phyloP scores from a whole-genome alignment of 2,888 invertebrate genomes.

The Dasysyrphus albostriatus region DNA sequence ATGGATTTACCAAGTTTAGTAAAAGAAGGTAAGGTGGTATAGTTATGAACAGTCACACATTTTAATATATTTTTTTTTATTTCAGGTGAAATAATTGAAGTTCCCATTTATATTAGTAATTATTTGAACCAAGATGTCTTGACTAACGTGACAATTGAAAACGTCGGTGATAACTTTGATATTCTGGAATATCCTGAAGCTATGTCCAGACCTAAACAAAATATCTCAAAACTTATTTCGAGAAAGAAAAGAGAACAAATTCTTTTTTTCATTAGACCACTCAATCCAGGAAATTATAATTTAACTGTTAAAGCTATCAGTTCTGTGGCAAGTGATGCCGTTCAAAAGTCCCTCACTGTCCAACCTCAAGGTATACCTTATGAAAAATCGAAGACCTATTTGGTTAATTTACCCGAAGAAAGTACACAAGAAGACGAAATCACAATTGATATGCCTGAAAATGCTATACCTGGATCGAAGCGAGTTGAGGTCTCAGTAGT shows the following conservation, averaged over 20 bases:
- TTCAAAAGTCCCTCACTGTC: constrained; percentile 87
- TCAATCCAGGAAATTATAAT: constrained; percentile 88
- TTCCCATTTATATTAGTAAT: constrained; percentile 90
- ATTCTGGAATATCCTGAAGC: constrained; percentile 28
- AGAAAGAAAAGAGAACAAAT: constrained; percentile 52
- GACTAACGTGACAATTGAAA: constrained; percentile 88
- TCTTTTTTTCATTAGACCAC: constrained; percentile 90
- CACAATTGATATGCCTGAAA: constrained; percentile 84
- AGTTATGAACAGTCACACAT: too few relatives aligned
- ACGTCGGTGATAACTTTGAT: constrained; percentile 84
- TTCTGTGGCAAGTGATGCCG: constrained; percentile 84
- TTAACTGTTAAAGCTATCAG: constrained; percentile 88
- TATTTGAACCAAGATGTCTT: constrained; percentile 87
- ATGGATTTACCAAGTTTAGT: constrained; percentile 91
- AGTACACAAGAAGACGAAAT: constrained; percentile 83
- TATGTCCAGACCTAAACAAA: not conserved
- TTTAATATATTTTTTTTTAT: not conserved
- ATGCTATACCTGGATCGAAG: constrained; percentile 85
- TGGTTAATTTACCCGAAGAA: constrained; percentile 88
- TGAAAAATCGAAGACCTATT: constrained; percentile 87
- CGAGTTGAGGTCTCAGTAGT: constrained; percentile 85
- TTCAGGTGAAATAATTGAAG: constrained; percentile 87
- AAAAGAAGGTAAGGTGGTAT: constrained; percentile 85
- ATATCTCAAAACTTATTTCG: constrained; percentile 9
- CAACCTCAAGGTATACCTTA: constrained; percentile 90